Evolutionary conservation across 1,140 invertebrate species (phyloP).

Genomic region (Grapholita molesta): DNA sequence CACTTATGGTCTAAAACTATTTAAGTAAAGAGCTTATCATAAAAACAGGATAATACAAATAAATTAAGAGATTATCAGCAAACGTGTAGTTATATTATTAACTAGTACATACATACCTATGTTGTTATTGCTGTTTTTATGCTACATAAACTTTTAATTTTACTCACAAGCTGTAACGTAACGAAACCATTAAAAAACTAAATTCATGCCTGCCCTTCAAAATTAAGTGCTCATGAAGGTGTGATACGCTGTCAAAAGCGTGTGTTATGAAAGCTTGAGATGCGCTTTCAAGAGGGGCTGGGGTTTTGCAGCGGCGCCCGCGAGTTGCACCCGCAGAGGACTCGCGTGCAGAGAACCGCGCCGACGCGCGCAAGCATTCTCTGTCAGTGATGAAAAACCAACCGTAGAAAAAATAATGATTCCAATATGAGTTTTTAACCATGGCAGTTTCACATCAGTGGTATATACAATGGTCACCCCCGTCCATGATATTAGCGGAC

Average conservation of each 20-base stretch:
- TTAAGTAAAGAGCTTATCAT: not conserved
- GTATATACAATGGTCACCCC: constrained; percentile 69
- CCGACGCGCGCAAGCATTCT: not conserved
- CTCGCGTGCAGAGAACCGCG: not conserved
- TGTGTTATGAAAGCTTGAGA: not conserved
- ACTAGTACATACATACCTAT: too few relatives aligned
- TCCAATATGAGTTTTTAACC: constrained; percentile 22
- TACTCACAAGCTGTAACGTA: too few relatives aligned
- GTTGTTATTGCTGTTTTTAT: not conserved
- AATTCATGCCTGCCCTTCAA: not conserved
- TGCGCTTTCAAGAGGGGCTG: constrained; percentile 5
- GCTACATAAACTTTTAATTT: too few relatives aligned
- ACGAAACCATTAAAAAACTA: not conserved
- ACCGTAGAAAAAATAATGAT: not conserved
- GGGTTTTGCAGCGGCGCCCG: not conserved
- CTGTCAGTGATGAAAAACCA: not conserved
- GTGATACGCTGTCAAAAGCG: not conserved
- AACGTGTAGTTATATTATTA: too few relatives aligned
- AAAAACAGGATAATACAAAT: too few relatives aligned
- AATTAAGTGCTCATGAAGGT: not conserved
- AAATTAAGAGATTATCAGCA: too few relatives aligned
- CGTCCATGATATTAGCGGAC: constrained; percentile 52
- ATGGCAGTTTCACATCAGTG: constrained; percentile 68
- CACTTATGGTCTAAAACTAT: not conserved
- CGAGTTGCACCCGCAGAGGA: not conserved